A percentile compares a stretch with the other conserved stretches of the same genome.
These are phyloP conservation scores for Omphaloscelis lunosa DNA, from an alignment of 2,888 invertebrate species.

Conservation along the genomic window DNA sequence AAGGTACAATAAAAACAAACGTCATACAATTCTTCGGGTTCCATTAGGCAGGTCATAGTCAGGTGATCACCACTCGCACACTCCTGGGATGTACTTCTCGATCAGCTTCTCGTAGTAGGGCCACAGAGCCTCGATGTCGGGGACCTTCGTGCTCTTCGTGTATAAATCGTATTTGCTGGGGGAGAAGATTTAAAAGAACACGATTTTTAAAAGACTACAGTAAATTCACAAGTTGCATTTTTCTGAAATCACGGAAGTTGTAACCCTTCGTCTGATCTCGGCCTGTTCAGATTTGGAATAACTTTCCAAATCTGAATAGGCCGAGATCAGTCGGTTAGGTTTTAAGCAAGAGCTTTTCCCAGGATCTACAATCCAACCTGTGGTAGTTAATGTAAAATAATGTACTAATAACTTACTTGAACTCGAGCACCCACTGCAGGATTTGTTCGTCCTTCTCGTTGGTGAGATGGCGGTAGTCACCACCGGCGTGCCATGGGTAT, in stretches of 20 bases:
- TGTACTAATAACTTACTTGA: conserved; percentile 94
- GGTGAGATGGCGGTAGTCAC: conserved; percentile 96
- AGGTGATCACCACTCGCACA: conserved; percentile 92
- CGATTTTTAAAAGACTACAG: not conserved
- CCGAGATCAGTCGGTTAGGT: no score
- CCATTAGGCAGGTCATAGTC: no score
- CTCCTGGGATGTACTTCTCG: conserved; percentile 97
- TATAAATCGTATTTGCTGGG: conserved; percentile 95
- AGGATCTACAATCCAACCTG: not conserved
- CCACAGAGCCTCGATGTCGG: conserved; percentile 96
- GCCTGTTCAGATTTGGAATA: not conserved
- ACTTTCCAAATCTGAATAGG: no score
- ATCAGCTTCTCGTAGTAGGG: conserved; percentile 98
- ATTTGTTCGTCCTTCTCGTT: conserved; percentile 94
- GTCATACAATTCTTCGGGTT: not conserved
- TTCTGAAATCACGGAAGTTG: not conserved
- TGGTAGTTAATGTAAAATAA: not conserved
- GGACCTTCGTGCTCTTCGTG: conserved; percentile 91
- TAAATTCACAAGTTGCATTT: not conserved
- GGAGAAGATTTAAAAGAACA: conserved; percentile 65
- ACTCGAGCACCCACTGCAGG: conserved; percentile 95
- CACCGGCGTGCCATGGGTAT: conserved; percentile 98
- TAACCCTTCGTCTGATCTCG: not conserved
- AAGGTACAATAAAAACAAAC: not conserved
- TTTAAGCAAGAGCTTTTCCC: not conserved